Percentiles rank a stretch among this genome's conserved stretches.
phyloP scores from a whole-genome alignment of 2,797 vertebrate species.

The Fratercula arctica region DNA sequence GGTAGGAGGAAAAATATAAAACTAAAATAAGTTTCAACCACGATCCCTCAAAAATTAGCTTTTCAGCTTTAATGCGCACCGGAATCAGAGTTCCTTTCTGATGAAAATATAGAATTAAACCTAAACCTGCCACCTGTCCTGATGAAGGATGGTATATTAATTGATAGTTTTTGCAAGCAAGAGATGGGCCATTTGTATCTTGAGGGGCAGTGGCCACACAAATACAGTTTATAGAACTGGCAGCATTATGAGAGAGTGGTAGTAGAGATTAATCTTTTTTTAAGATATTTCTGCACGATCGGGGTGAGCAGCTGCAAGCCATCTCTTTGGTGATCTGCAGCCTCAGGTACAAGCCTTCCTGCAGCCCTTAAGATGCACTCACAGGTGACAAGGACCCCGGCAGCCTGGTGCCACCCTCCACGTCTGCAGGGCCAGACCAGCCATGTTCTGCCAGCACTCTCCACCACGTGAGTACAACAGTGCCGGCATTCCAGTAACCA shows the following conservation, averaged over 20 bases:
- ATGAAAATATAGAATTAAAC: slow-evolving; percentile 36
- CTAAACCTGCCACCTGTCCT: background rate
- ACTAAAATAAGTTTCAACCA: background rate
- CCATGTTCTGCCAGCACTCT: background rate
- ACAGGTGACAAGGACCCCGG: background rate
- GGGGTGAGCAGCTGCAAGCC: background rate
- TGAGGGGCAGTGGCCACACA: background rate
- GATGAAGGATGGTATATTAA: slow-evolving; percentile 5
- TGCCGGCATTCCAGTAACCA: background rate
- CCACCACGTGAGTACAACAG: background rate
- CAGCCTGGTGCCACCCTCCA: background rate
- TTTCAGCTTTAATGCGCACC: background rate
- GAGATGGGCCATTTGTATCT: background rate
- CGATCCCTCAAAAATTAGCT: background rate
- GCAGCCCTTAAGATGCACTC: background rate
- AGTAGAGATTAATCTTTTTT: background rate
- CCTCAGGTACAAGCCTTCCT: background rate
- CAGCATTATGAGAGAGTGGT: background rate
- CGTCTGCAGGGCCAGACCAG: background rate
- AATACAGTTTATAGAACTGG: background rate
- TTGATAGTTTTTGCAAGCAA: background rate
- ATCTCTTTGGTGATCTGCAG: background rate
- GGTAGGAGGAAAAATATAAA: slow-evolving; percentile 29
- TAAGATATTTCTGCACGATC: background rate
- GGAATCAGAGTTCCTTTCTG: background rate